A percentile compares a stretch with the other conserved stretches of the same genome.
phyloP scores from a whole-genome alignment of 2,888 invertebrate species.

The Agrochola lychnidis region DNA sequence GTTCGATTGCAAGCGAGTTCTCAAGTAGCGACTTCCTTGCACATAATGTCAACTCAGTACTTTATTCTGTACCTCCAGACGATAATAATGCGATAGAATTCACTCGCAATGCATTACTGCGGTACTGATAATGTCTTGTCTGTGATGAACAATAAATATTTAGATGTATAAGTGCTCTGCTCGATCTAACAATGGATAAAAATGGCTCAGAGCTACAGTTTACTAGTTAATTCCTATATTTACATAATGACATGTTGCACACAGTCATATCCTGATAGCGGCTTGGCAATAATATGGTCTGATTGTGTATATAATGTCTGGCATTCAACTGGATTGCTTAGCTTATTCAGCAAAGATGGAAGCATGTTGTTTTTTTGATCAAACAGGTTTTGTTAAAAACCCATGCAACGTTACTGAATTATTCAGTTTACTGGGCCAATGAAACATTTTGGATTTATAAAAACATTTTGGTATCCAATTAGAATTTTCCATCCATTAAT shows the following conservation, averaged over 20 bases:
- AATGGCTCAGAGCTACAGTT: neutral
- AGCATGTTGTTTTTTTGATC: neutral
- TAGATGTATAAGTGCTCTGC: neutral
- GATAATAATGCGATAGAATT: conserved; percentile 16
- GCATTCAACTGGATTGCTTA: neutral
- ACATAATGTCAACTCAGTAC: conserved; percentile 17
- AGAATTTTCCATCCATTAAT: conserved; percentile 1
- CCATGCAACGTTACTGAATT: neutral
- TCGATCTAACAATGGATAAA: conserved; percentile 7
- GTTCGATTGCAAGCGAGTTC: conserved; percentile 36
- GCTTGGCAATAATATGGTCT: neutral
- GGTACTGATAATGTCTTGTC: conserved; percentile 13
- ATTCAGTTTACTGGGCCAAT: neutral
- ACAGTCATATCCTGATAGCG: neutral
- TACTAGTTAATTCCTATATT: neutral
- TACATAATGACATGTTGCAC: neutral
- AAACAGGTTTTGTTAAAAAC: neutral
- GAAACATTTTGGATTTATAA: neutral
- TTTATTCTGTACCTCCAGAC: conserved; percentile 12
- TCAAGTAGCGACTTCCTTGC: conserved; percentile 54
- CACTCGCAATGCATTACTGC: conserved; percentile 5
- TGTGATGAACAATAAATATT: conserved; percentile 38
- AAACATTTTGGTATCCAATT: neutral
- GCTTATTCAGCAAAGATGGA: neutral
- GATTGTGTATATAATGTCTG: neutral